Base-by-base conservation (phyloP, 53 echinoderm and acorn worm species). In the Mesocentrotus franciscanus region DNA sequence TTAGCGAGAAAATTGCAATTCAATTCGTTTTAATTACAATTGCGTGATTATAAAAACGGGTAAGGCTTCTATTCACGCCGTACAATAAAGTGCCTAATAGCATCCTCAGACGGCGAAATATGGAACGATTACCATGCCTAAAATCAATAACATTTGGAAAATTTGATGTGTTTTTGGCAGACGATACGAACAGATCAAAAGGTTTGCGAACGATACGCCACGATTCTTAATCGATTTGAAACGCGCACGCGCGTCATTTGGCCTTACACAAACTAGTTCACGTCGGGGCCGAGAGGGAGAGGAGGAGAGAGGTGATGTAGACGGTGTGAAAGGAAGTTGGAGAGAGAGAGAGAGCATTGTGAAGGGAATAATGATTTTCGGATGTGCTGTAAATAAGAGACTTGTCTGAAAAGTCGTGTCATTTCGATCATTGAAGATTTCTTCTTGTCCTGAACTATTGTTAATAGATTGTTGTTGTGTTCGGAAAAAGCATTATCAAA, bases 21-120 rank as follows among this genome's bases (percentile, higher is more conserved):
- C 92, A 92, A 92, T 92, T 92, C 92, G 71, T 92, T 92, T 92
- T 92, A 92, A 92, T 92, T 92, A 92, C 92, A 92, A 92, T 92
- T 92, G 74, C 56, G 92, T 92, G 92, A 92, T 92, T 70, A 16
- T 72, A 92, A 92, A 92, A 92, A 92, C 92, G 92, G 74, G 92
- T 16, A 56, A 27, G 9, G 27, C 10, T 57, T 92, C 92, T 92
- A 92, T 92, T 92, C 92, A 92, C 92, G 92, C 92, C 57, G 27
- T 29, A 92, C 92, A 92, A 92, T 92, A 92, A 72, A 74, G n/a
- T 17, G 22, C 92, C 55, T 92, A 72, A 92, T 92, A 42, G 74
- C 12, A 42, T 92, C 71, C 27, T 56, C 92, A 92, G 92, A n/a
- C 92, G 74, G 27, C 7, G 74, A 36, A 92, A 72, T 74, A 92